Evolutionary conservation across 2,797 vertebrate genomes (phyloP).

Genomic region (Heterohyrax brucei): DNA sequence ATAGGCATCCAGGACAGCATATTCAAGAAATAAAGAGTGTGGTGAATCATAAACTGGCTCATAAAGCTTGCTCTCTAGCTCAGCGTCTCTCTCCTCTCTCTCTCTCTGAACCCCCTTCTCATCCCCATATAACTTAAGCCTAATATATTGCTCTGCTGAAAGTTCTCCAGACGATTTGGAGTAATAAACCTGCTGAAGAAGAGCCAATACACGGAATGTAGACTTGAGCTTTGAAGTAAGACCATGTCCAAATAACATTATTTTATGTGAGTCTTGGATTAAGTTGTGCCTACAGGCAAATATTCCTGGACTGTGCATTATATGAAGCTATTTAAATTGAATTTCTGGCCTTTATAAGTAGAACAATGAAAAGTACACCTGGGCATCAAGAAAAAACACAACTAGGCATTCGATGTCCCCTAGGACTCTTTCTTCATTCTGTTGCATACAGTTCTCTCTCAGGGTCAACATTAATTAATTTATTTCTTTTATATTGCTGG

Average conservation of each 20-base stretch:
- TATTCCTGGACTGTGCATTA: not conserved
- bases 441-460: not conserved
- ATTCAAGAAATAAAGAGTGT: not conserved
- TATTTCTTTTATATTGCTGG: not conserved
- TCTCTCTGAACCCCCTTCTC: no score
- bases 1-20: not conserved
- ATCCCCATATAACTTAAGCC: not conserved
- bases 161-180: not conserved
- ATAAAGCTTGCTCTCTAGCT: not conserved
- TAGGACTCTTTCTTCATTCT: not conserved
- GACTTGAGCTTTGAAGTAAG: not conserved
- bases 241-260: not conserved
- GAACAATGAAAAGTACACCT: no score
- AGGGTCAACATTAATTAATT: not conserved
- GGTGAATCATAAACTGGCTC: not conserved
- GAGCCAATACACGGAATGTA: not conserved
- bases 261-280: constrained; percentile 21
- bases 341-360: not conserved
- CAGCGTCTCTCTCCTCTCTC: no score
- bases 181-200: not conserved
- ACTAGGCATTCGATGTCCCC: not conserved
- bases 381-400: not conserved
- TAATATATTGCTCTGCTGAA: not conserved
- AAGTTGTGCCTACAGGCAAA: not conserved
- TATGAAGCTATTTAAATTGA: not conserved